Conservation (phyloP, 2,113 vertebrate species). For the Salvelinus namaycush region DNA sequence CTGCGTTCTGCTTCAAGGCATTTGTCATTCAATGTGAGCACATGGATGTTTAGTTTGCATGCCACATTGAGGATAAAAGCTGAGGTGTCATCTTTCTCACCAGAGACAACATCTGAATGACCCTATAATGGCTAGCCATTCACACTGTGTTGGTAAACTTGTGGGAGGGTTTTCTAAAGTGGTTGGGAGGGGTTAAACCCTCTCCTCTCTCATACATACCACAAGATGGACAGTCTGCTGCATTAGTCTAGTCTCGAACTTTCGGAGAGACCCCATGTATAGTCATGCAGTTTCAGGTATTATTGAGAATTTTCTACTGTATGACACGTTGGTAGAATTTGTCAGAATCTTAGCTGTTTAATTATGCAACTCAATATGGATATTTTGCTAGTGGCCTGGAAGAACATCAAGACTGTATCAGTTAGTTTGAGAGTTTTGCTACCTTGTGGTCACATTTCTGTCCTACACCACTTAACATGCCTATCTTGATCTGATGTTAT, state of each 20-base stretch:
- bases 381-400: too few relatives aligned
- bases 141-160: conserved; percentile 60
- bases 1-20: conserved; percentile 20
- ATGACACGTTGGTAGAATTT: background rate
- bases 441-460: conserved; percentile 8
- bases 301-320: conserved; percentile 15
- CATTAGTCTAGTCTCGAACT: background rate
- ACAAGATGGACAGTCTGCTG: conserved; percentile 17
- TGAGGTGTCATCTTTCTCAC: conserved; percentile 62
- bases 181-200: conserved; percentile 45
- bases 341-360: background rate
- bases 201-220: background rate
- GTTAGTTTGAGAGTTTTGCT: background rate
- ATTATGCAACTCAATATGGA: background rate
- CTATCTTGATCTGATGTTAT: conserved; percentile 29
- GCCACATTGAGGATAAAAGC: conserved; percentile 46
- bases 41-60: conserved; percentile 23
- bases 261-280: background rate
- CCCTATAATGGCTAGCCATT: conserved; percentile 66
- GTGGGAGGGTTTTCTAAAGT: conserved; percentile 62
- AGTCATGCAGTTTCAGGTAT: conserved; percentile 12
- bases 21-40: conserved; percentile 44
- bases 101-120: conserved; percentile 62
- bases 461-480: background rate
- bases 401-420: too few relatives aligned